Base-by-base conservation (phyloP, 2,888 invertebrate species). In the Nomada ferruginata region DNA sequence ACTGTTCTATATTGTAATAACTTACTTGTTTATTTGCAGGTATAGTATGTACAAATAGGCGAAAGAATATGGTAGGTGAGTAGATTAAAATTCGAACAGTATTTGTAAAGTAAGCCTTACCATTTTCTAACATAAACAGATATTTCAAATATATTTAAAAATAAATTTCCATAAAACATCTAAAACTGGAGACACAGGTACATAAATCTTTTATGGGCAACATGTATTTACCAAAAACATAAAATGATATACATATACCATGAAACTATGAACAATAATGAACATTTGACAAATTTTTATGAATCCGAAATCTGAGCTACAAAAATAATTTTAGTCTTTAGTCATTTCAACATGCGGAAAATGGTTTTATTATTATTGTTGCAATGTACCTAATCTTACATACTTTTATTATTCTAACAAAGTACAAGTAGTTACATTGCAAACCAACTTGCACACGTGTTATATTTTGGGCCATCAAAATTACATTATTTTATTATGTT, bases 21-120 rank as follows among this genome's bases (percentile, higher is more conserved):
- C 23, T 53, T 23, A 18, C 57, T 15, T 73, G 59, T 74, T 73
- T 61, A 9, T 78, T 83, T 44, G 9, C 74, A 84, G 83, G 69
- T 78, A 65, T 74, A 20, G 29, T 57, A 53, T 78, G 55, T 78
- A 66, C 75, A 73, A 71, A 63, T n/a, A 70, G 70, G 26, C 52
- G 26, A 55, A 82, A 76, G 47, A 65, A 74, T 74, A 60, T 70
- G 29, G 9, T 81, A 70, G 66, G 81, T 83, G 53, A 85, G 78
- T 78, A 63, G 64, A 60, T 53, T 61, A 20, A 59, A 57, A 65
- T n/a, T n/a, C 73, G 60, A 63, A 80, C 20, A 79, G 55, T 57
- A 18, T 74, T 73, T 66, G 53, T 36, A 76, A 61, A 70, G 53
- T 76, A 68, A 79, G 70, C 60, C 59, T 79, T 76, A 76, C n/a